Evolutionary conservation across 2,797 vertebrate species (phyloP).

Genomic region (Tinamus major): DNA sequence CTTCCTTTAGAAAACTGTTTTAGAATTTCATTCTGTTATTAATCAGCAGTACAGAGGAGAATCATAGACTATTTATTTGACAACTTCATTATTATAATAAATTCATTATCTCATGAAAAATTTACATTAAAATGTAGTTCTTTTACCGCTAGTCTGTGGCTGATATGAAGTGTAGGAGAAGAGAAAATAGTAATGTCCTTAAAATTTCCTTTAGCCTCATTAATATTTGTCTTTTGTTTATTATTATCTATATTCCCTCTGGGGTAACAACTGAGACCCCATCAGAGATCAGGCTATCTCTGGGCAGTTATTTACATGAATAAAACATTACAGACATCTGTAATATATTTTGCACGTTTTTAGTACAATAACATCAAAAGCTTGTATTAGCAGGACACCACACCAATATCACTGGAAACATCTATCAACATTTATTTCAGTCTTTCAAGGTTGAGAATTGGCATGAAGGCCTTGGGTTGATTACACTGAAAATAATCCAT

Average conservation of each 20-base stretch:
- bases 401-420: neutral
- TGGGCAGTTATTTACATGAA: conserved; percentile 19
- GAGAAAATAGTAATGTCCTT: neutral
- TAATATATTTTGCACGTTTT: neutral
- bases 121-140: neutral
- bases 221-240: conserved; percentile 17
- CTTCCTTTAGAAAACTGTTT: neutral
- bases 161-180: neutral
- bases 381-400: neutral
- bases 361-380: conserved; percentile 2
- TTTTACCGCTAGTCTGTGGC: neutral
- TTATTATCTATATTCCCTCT: neutral
- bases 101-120: neutral
- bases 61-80: neutral
- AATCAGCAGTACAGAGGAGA: neutral
- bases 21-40: neutral
- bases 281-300: neutral
- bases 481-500: neutral
- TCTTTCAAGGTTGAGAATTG: neutral
- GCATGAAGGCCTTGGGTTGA: neutral
- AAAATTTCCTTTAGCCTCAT: neutral
- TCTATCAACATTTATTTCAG: neutral
- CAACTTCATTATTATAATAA: neutral
- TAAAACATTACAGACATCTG: neutral
- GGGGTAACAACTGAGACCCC: neutral